Evolutionary conservation across 37 sponge, comb jelly and placozoan species (phyloP).

Genomic region (Oopsacas minuta): DNA sequence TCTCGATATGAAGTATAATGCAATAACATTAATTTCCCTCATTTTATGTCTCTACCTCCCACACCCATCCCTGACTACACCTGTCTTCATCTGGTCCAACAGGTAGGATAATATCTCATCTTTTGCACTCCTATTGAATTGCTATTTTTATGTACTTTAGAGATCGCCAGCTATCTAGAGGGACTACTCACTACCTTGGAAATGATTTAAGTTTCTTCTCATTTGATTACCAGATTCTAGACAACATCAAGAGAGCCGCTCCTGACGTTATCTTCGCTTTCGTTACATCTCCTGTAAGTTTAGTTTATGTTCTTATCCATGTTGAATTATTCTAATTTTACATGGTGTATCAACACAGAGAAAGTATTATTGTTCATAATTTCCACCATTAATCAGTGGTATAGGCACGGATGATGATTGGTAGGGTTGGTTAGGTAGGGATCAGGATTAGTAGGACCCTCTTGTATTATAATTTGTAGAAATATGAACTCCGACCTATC

Average conservation of each 20-base stretch:
- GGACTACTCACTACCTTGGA: neutral
- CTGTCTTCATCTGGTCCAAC: neutral
- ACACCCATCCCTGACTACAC: neutral
- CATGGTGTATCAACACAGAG: neutral
- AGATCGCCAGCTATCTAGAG: neutral
- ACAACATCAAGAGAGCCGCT: neutral
- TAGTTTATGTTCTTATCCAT: too few relatives aligned
- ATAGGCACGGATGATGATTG: too few relatives aligned
- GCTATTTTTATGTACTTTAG: neutral
- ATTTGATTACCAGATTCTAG: neutral
- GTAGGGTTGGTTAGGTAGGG: too few relatives aligned
- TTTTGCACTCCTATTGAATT: neutral
- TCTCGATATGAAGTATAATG: neutral
- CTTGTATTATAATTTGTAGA: too few relatives aligned
- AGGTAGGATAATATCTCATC: neutral
- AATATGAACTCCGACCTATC: too few relatives aligned
- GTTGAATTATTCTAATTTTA: neutral
- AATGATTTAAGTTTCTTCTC: neutral
- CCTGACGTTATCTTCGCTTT: neutral
- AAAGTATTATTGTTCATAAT: neutral
- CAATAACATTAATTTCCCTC: too few relatives aligned
- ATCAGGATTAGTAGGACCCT: too few relatives aligned
- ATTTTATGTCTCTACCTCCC: neutral
- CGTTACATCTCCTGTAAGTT: constrained; percentile 8
- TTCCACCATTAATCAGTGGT: too few relatives aligned